phyloP scores from a whole-genome alignment of 2,797 vertebrate species.

The Serranus cabrilla region DNA sequence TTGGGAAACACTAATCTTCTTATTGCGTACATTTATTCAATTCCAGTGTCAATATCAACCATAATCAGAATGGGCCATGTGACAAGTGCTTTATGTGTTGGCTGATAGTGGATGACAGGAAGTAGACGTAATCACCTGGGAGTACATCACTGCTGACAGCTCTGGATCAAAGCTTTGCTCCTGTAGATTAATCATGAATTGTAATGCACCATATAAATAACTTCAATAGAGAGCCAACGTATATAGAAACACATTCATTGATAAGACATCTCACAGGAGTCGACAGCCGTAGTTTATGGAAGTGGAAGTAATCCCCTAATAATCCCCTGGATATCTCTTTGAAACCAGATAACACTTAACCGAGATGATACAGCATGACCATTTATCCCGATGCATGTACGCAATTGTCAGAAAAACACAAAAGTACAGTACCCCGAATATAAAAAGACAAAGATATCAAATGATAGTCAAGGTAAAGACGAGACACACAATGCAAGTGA shows the following conservation, averaged over 20 bases:
- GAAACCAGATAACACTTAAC: slow-evolving; percentile 50
- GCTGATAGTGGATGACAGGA: slow-evolving; percentile 76
- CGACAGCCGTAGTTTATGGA: slow-evolving; percentile 40
- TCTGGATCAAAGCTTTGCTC: slow-evolving; percentile 73
- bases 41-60: slow-evolving; percentile 81
- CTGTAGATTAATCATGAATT: slow-evolving; percentile 71
- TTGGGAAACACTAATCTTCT: slow-evolving; percentile 83
- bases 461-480: slow-evolving; percentile 21
- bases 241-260: slow-evolving; percentile 43
- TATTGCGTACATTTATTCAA: slow-evolving; percentile 82
- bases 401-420: not conserved
- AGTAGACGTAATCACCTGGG: slow-evolving; percentile 76
- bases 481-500: slow-evolving; percentile 13
- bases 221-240: slow-evolving; percentile 40
- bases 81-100: slow-evolving; percentile 74
- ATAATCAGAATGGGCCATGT: slow-evolving; percentile 73
- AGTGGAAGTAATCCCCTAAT: slow-evolving; percentile 53
- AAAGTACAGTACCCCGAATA: not conserved
- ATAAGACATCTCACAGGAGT: slow-evolving; percentile 38
- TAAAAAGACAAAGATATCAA: slow-evolving; percentile 27
- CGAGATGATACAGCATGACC: slow-evolving; percentile 32
- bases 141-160: slow-evolving; percentile 76
- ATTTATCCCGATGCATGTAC: slow-evolving; percentile 4
- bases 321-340: slow-evolving; percentile 52
- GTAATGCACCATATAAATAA: slow-evolving; percentile 65